Conservation (phyloP, 2,797 vertebrate genomes). For the Liasis olivaceus region DNA sequence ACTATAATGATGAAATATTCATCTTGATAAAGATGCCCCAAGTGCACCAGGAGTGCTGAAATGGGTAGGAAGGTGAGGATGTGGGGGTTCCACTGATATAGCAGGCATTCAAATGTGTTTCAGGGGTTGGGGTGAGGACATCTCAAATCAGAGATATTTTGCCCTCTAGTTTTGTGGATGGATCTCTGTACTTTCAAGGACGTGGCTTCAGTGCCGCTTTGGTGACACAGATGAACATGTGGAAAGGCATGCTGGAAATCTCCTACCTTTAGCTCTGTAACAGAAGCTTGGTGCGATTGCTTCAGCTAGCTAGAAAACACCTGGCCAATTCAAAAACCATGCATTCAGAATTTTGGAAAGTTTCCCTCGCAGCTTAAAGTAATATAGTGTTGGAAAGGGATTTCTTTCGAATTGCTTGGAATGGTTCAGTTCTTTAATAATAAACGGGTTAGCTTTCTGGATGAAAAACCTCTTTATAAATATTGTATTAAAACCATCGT, state of each 20-base stretch:
- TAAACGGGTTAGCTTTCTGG: neutral
- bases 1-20: neutral
- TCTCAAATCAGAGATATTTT: neutral
- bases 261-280: neutral
- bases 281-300: neutral
- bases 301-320: too few relatives aligned
- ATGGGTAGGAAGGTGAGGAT: neutral
- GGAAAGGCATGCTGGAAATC: neutral
- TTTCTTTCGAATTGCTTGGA: neutral
- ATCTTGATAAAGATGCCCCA: neutral
- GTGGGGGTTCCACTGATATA: neutral
- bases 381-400: too few relatives aligned
- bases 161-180: accelerated
- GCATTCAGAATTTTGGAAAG: too few relatives aligned
- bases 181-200: neutral
- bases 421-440: conserved; percentile 14
- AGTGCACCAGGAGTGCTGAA: neutral
- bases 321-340: too few relatives aligned
- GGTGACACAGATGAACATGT: neutral
- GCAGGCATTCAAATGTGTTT: neutral
- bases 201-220: neutral
- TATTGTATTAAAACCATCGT: conserved; percentile 22
- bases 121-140: too few relatives aligned
- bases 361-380: too few relatives aligned
- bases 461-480: neutral